Conservation (phyloP, 2,888 invertebrate species). For the Villa cingulata region DNA sequence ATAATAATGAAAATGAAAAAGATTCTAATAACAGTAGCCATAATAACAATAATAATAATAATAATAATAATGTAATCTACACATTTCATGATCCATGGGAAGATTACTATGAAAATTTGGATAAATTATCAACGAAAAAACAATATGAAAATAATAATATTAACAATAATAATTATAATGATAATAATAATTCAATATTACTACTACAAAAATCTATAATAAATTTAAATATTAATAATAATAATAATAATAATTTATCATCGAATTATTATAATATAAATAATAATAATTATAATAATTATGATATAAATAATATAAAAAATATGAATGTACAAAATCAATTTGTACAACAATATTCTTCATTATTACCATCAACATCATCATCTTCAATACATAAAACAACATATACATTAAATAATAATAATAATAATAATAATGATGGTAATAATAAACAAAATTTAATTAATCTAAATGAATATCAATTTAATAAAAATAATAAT, state of each 20-base stretch:
- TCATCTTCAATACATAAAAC: too few species aligned
- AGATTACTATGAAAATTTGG: constrained; percentile 45
- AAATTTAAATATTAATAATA: too few species aligned
- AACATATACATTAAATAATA: too few species aligned
- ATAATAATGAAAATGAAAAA: background rate
- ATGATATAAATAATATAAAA: background rate
- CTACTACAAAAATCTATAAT: too few species aligned
- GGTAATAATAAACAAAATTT: background rate
- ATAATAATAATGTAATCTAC: background rate
- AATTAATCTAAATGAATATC: background rate
- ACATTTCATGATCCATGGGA: constrained; percentile 58
- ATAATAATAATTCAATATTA: background rate
- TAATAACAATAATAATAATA: background rate
- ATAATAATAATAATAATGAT: too few species aligned
- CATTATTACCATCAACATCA: background rate
- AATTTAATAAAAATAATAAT: too few species aligned
- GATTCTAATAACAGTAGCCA: too few species aligned
- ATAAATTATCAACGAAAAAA: constrained; percentile 18
- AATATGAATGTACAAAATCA: background rate
- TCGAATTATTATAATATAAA: background rate
- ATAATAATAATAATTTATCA: background rate
- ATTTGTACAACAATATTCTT: background rate
- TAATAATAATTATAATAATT: background rate
- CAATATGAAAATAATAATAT: background rate
- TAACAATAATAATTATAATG: background rate